Evolutionary conservation across 1,140 invertebrate species (phyloP), one percentile per base, ranked within the genome.

Genomic region (Microplitis demolitor): DNA sequence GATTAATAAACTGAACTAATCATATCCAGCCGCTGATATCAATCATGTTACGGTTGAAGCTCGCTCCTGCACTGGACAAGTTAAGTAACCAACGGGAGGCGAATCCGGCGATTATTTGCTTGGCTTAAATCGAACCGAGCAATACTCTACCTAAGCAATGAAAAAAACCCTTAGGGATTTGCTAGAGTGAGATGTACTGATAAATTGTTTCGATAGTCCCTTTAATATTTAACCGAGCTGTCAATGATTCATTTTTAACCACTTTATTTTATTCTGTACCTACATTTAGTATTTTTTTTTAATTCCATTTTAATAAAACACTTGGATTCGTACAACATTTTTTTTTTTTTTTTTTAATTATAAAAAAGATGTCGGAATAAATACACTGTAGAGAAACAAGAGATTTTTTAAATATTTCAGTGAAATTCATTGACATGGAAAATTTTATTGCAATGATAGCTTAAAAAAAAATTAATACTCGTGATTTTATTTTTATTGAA

Each of bases 1-100:
- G 82, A 84, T 84, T 84, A 84, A 84, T 84, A 83, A 82, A 81
- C 78, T 82, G 82, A 83, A 81, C 78, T 82, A 83, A 83, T 84
- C 81, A 82, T 79, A 69, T 78, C 78, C 81, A 82, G 81, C 76
- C 78, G 74, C 71, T 75, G 76, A 75, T 80, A 84, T 84, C 81
- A 82, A 84, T 84, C 83, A 84, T 84, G 79, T 78, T 75, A 76
- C 79, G 72, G 73, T 74, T 75, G 73, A 68, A 78, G 78, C 75
- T 78, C 73, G 77, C 67, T 73, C 74, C 83, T 84, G 83, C 71
- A 61, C 67, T 72, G 72, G 83, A 84, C 83, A 84, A 82, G 77
- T 78, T 77, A 76, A 81, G 78, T 79, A 79, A 80, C 76, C 77
- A 73, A 74, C 58, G 60, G 35, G 56, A 64, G 37, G 24, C 53